Evolutionary conservation across 1,140 invertebrate genomes (phyloP), one percentile per base, ranked within the genome.

Genomic region (Pollicipes pollicipes): DNA sequence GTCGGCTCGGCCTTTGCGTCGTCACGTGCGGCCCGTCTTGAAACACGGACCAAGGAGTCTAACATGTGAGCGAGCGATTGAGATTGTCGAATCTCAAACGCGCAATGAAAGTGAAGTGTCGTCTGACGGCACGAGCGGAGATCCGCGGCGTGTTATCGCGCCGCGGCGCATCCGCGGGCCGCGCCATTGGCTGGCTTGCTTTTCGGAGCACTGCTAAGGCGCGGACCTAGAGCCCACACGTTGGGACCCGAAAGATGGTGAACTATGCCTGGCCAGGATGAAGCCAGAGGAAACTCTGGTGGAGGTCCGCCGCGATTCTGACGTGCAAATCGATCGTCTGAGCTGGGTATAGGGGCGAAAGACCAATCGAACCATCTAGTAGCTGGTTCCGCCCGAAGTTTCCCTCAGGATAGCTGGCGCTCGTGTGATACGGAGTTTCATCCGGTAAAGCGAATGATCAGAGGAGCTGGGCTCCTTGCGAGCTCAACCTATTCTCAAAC

Each of bases 41-140:
- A 90, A 91, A 90, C 88, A 91, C 88, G 88, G 89, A 90, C 88
- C 88, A 91, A 90, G 88, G 88, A 90, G 88, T 90, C 85, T 88
- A 88, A 84, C 86, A 85, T 86, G 84, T 87, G 81, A 83, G 88
- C 88, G 83, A 91, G 88, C 89, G 84, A 84, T 84, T 83, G 85
- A 83, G 85, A 82, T 74, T 76, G 73, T 77, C 75, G 86, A n/a
- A 87, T 83, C 84, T 83, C 80, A 83, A 83, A 83, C 83, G 85
- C 85, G 82, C 72, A 87, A 84, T 83, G 84, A 88, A 88, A 85
- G 82, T 84, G 79, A n/a, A 85, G 83, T 75, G 78, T 35, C 32
- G 32, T 35, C n/a, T n/a, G 4, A 35, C 32, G 32, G 32, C 4
- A 4, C 4, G 16, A 16, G 32, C 69, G 29, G 64, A 70, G 70